Conservation (phyloP, 2,888 invertebrate species). For the Leptopilina syphax region DNA sequence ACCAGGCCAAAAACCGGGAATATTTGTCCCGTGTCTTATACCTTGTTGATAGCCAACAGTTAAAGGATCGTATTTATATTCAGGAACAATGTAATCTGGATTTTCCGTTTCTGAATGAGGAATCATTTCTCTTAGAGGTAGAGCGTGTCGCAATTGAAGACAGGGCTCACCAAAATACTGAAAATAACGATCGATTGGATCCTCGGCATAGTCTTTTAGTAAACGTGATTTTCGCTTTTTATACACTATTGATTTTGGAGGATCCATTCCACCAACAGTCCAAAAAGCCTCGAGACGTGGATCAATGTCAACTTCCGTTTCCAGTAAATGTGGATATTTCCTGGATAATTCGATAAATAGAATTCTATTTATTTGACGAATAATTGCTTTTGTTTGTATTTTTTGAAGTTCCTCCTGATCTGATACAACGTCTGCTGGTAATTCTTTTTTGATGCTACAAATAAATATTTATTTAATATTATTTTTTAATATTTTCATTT, state of each 20-base stretch:
- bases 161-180: conserved; percentile 85
- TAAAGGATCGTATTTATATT: conserved; percentile 81
- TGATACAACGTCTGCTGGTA: conserved; percentile 48
- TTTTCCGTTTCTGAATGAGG: conserved; percentile 80
- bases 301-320: conserved; percentile 84
- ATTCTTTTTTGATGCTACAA: conserved; percentile 66
- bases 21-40: conserved; percentile 83
- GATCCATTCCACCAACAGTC: conserved; percentile 86
- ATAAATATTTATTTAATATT: conserved; percentile 22
- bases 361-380: conserved; percentile 84
- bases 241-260: conserved; percentile 71
- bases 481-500: too few species aligned
- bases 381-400: conserved; percentile 78
- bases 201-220: conserved; percentile 77
- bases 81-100: conserved; percentile 79
- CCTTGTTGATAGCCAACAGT: conserved; percentile 80
- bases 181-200: conserved; percentile 82
- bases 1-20: conserved; percentile 93
- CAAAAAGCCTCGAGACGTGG: conserved; percentile 92
- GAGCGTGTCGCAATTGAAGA: conserved; percentile 83
- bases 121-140: conserved; percentile 84
- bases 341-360: conserved; percentile 81
- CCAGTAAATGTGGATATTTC: conserved; percentile 81
- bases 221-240: conserved; percentile 60
- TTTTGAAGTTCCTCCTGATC: conserved; percentile 74